Percentiles rank a stretch among this genome's conserved stretches.
phyloP scores from a whole-genome alignment of 2,113 vertebrate genomes.

The Capricornis sumatraensis region DNA sequence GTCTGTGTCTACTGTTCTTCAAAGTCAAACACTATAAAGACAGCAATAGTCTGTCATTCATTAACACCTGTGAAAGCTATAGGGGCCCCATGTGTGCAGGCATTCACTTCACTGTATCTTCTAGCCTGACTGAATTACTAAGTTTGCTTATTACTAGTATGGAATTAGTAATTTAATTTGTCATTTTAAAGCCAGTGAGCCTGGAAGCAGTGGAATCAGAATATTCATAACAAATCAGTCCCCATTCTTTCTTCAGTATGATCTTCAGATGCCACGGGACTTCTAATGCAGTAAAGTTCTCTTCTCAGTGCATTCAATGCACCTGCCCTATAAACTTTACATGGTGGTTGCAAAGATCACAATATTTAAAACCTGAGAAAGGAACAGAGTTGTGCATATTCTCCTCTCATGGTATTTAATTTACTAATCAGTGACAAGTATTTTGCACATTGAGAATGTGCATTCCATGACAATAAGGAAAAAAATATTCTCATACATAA shows the following conservation, averaged over 20 bases:
- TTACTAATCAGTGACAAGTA: background rate
- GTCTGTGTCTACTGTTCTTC: background rate
- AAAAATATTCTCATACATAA: background rate
- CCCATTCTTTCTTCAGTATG: background rate
- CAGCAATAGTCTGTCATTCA: background rate
- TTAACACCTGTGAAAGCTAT: background rate
- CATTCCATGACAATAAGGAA: background rate
- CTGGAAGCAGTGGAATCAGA: background rate
- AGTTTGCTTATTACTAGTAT: background rate
- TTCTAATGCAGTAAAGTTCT: background rate
- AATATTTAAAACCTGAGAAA: background rate
- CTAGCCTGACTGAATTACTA: background rate
- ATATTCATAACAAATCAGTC: background rate
- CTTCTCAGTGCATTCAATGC: background rate
- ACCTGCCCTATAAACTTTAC: no score
- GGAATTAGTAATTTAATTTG: background rate
- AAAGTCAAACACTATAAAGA: constrained; percentile 15
- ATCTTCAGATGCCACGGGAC: background rate
- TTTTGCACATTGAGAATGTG: background rate
- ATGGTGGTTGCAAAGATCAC: background rate
- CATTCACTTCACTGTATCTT: background rate
- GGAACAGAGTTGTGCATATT: background rate
- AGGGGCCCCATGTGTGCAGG: background rate
- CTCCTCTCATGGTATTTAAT: background rate
- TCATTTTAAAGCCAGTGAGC: background rate